phyloP scores from a whole-genome alignment of 2,888 invertebrate genomes.

The Heteromurus nitidus region DNA sequence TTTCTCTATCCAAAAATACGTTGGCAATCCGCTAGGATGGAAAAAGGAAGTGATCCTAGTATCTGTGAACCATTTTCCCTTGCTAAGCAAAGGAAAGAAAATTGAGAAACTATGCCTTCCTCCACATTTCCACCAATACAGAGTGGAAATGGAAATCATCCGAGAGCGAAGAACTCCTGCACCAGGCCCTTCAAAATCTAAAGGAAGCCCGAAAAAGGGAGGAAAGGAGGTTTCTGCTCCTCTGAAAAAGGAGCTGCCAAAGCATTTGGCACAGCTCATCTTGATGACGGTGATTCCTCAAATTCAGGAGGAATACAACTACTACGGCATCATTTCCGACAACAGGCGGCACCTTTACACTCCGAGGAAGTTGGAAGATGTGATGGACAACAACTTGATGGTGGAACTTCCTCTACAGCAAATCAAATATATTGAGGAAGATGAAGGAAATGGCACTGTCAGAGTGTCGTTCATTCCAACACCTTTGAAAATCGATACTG shows the following conservation, averaged over 20 bases:
- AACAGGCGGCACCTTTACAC: constrained; percentile 42
- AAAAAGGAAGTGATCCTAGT: neutral
- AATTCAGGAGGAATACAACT: neutral
- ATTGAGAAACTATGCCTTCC: neutral
- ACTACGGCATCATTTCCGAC: constrained; percentile 35
- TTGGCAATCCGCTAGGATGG: neutral
- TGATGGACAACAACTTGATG: neutral
- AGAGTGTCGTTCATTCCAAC: constrained; percentile 24
- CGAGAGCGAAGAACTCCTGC: neutral
- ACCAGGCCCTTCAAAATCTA: neutral
- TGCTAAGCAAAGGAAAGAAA: neutral
- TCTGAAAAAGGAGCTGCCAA: constrained; percentile 39
- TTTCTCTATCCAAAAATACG: neutral
- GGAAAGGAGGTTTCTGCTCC: neutral
- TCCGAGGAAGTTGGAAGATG: constrained; percentile 19
- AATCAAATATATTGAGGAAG: constrained; percentile 20
- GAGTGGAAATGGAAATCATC: neutral
- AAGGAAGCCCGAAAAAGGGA: neutral
- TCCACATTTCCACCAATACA: neutral
- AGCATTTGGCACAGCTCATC: constrained; percentile 34
- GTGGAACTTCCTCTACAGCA: constrained; percentile 11
- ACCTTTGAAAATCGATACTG: constrained; percentile 16
- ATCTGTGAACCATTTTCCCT: neutral
- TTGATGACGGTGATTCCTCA: constrained; percentile 25
- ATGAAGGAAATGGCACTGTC: constrained; percentile 10